Evolutionary conservation across 2,797 vertebrate genomes (phyloP), one percentile per base, ranked within the genome.

Genomic region (Salmo trutta): DNA sequence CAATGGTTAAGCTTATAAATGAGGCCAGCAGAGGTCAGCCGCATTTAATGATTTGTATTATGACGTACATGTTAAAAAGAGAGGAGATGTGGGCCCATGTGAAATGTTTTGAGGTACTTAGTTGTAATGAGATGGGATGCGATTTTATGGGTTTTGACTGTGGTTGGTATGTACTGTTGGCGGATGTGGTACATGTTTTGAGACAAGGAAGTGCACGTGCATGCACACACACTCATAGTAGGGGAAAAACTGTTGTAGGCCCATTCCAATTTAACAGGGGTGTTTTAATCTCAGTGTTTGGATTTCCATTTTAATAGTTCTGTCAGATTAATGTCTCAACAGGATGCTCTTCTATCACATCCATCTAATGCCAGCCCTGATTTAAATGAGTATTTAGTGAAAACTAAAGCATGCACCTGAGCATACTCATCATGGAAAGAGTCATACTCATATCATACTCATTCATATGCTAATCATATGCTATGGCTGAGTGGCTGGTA

Each of bases 1-100:
- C 94, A 92, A 92, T 87, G 90, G 92, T 93, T 93, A 94, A 94
- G 87, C 86, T 88, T 90, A 92, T 93, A 94, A 93, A 92, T 85
- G 84, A 88, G 92, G 89, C 90, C 90, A 92, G 90, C 19, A n/a
- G 16, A 69, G 90, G 93, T 94, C 92, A 92, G 90, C 84, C 89
- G 81, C 87, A 93, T 84, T 83, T 80, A 85, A 83, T 90, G 88
- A 92, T 91, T 88, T 92, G 87, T 91, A 86, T 91, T 90, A 83
- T 84, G 89, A 93, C 89, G 87, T 87, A 91, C 92, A 91, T 89
- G 86, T 67, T 85, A 86, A 64, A 74, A 31, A 59, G 83, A 65
- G 85, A 74, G 71, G 80, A 77, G 86, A 83, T 86, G 91, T 83
- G 82, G 77, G 68, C 82, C 79, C 85, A 84, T 87, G 90, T 84